Evolutionary conservation across 2,113 vertebrate genomes (phyloP), one percentile per base, ranked within the genome.

Genomic region (Nothoprocta perdicaria): DNA sequence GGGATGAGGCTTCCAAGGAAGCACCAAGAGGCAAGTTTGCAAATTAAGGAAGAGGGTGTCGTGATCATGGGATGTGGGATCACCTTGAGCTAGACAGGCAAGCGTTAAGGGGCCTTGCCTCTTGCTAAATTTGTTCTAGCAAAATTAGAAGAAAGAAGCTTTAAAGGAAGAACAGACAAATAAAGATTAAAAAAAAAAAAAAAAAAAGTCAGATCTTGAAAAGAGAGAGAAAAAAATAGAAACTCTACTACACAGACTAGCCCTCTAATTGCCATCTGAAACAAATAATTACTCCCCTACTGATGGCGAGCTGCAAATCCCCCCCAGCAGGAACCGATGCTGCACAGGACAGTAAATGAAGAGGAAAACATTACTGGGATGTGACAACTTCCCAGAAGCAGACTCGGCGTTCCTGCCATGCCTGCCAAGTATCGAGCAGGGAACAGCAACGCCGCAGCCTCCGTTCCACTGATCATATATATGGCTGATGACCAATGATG

Each of bases 51-150:
- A 76, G n/a, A 84, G 50, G 4, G 24, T n/a, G 23, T 53, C 52
- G 29, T 0, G 3, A n/a, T 23, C 38, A 62, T 0, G 35, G 40
- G 38, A 61, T 53, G 15, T 0, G 0, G 91, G 29, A 26, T 14
- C 26, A 57, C 17, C 53, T 73, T 43, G 7, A 89, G 31, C 22
- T 50, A 55, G 7, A 13, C 14, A 79, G 43, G 52, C 15, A 73
- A 21, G 7, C 16, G 23, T 88, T 79, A 46, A 53, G 77, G 10
- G 48, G 40, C 35, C 75, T 66, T 26, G 31, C 1, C 18, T 11
- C 33, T 86, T 84, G 63, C 46, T 72, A 60, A 79, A 55, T 61
- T 29, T 84, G 43, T 16, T 35, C 43, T 65, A 61, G n/a, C 7
- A 38, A 29, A 43, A 52, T 71, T 31, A 74, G 23, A 63, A 60